Percentiles rank a stretch among this genome's conserved stretches.
These are phyloP conservation scores for Fopius arisanus DNA, from an alignment of 1,140 invertebrate genomes.

Conservation along the genomic window DNA sequence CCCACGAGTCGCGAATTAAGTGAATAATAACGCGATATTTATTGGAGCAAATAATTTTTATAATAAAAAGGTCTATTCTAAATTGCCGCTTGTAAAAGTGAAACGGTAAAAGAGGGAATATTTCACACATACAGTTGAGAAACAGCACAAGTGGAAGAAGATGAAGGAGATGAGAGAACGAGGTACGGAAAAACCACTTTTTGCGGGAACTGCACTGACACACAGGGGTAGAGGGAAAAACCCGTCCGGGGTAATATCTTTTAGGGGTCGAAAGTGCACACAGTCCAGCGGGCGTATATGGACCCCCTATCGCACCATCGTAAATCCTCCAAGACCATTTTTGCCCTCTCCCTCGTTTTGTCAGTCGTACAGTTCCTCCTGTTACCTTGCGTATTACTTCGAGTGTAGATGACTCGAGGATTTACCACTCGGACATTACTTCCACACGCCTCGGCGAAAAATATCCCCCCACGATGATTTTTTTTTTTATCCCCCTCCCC, in stretches of 20 bases:
- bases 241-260: slow-evolving; percentile 33
- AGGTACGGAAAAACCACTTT: not conserved
- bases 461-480: slow-evolving; percentile 30
- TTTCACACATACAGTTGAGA: not conserved
- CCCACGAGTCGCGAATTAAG: too few relatives aligned
- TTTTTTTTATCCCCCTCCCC: not conserved
- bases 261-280: slow-evolving; percentile 39
- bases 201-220: slow-evolving; percentile 15
- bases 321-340: slow-evolving; percentile 37
- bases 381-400: not conserved
- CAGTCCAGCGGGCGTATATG: slow-evolving; percentile 32
- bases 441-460: not conserved
- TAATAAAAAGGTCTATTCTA: too few relatives aligned
- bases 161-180: not conserved
- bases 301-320: slow-evolving; percentile 35
- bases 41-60: too few relatives aligned
- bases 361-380: slow-evolving; percentile 1
- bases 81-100: too few relatives aligned
- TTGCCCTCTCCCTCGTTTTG: slow-evolving; percentile 29
- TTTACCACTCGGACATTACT: slow-evolving; percentile 10
- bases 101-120: too few relatives aligned
- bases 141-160: not conserved
- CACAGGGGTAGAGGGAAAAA: slow-evolving; percentile 30
- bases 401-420: not conserved
- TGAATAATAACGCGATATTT: too few relatives aligned